phyloP scores from a whole-genome alignment of 1,140 invertebrate genomes.

The Zeugodacus cucurbitae region DNA sequence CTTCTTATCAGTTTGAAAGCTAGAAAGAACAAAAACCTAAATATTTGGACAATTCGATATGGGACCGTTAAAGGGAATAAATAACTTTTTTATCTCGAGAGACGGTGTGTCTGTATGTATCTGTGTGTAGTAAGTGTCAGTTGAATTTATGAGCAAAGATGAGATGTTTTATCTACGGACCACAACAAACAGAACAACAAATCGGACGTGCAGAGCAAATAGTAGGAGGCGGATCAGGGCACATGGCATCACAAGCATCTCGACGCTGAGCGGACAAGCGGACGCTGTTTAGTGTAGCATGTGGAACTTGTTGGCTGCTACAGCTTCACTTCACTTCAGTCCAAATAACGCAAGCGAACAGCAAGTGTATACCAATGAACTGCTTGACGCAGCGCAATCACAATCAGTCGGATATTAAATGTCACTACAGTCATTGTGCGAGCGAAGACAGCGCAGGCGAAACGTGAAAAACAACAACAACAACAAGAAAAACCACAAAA shows the following conservation, averaged over 20 bases:
- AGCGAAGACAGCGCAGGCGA: background rate
- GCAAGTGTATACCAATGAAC: background rate
- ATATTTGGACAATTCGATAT: background rate
- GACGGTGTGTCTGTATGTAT: background rate
- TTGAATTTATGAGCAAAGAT: conserved; percentile 19
- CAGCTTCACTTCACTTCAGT: background rate
- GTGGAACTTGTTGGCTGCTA: conserved; percentile 16
- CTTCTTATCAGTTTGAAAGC: background rate
- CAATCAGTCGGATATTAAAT: conserved; percentile 33
- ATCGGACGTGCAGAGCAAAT: background rate
- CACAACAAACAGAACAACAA: background rate
- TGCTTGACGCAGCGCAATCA: background rate
- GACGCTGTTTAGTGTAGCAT: background rate
- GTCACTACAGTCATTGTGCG: conserved; percentile 4
- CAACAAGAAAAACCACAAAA: background rate
- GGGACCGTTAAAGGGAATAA: background rate
- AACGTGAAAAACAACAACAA: background rate
- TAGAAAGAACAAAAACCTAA: background rate
- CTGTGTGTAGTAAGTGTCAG: background rate
- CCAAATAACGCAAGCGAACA: background rate
- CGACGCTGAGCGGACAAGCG: background rate
- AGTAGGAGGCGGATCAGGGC: background rate
- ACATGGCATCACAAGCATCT: background rate
- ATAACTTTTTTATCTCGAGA: conserved; percentile 13
- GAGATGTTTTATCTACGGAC: background rate